These are phyloP conservation scores for Schizothorax lantsangensis DNA, from an alignment of 2,797 vertebrate genomes.

Conservation along the genomic window DNA sequence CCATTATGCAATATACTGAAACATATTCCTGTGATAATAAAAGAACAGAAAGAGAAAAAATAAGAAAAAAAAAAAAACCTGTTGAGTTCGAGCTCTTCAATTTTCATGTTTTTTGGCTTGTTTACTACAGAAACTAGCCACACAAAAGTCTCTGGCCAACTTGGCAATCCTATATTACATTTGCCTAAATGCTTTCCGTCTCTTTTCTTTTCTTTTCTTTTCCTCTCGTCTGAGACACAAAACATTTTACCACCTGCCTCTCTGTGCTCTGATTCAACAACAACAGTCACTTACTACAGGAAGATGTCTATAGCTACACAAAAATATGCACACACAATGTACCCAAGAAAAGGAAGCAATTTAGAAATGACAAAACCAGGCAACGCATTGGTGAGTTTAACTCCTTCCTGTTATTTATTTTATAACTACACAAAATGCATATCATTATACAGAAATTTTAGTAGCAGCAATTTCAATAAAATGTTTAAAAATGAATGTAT, in stretches of 20 bases:
- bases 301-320: conserved; percentile 45
- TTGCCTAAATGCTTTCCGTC: conserved; percentile 9
- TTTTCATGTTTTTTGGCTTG: neutral
- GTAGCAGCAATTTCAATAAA: conserved; percentile 54
- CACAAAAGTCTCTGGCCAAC: conserved; percentile 11
- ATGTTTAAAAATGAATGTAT: conserved; percentile 55
- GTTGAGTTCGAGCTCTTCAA: neutral
- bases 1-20: neutral
- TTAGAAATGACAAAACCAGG: conserved; percentile 58
- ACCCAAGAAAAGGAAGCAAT: conserved; percentile 56
- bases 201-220: conserved; percentile 24
- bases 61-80: neutral
- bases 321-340: conserved; percentile 45
- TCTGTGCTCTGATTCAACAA: conserved; percentile 59
- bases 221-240: conserved; percentile 1
- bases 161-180: neutral
- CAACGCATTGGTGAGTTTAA: conserved; percentile 51
- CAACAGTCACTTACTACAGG: conserved; percentile 57
- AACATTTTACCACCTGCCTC: conserved; percentile 4
- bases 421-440: conserved; percentile 7
- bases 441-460: conserved; percentile 55
- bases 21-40: neutral
- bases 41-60: neutral
- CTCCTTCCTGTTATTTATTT: conserved; percentile 53
- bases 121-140: conserved; percentile 23